A percentile compares a stretch with the other conserved stretches of the same genome.
These are phyloP conservation scores for Dendroctonus valens DNA, from an alignment of 1,140 invertebrate genomes.

Conservation along the genomic window DNA sequence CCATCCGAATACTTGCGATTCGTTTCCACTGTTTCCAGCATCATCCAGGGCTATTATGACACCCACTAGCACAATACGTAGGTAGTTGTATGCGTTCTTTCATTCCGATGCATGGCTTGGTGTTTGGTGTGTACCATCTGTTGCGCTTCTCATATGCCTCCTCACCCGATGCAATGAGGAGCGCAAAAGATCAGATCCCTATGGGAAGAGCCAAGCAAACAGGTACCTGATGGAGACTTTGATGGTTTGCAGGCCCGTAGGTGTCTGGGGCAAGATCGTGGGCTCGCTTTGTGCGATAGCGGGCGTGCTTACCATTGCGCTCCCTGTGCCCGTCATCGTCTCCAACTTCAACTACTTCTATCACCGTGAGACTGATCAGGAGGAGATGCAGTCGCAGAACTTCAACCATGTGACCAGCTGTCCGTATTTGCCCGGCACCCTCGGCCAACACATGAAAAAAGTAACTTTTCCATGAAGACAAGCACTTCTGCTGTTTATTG, in stretches of 20 bases:
- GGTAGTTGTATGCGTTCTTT: too few relatives aligned
- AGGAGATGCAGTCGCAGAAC: conserved; percentile 97
- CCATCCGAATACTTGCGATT: too few relatives aligned
- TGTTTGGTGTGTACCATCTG: too few relatives aligned
- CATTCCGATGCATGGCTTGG: too few relatives aligned
- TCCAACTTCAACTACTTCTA: conserved; percentile 99
- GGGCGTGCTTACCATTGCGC: conserved; percentile 96
- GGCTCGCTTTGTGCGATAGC: conserved; percentile 98
- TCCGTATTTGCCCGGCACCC: conserved; percentile 83
- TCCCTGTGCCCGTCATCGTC: conserved; percentile 98
- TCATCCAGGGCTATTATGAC: too few relatives aligned
- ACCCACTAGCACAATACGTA: too few relatives aligned
- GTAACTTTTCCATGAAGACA: conserved; percentile 2
- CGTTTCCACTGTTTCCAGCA: too few relatives aligned
- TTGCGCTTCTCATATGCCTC: too few relatives aligned
- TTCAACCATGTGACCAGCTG: conserved; percentile 97
- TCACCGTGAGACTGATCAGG: conserved; percentile 97
- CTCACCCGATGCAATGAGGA: too few relatives aligned
- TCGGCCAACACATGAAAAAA: conserved; percentile 87
- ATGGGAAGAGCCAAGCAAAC: too few relatives aligned
- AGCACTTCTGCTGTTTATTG: neutral
- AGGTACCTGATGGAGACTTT: too few relatives aligned
- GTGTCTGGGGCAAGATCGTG: conserved; percentile 98
- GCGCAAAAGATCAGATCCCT: too few relatives aligned
- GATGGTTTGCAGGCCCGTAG: conserved; percentile 77